Base-by-base conservation (phyloP, 2,113 vertebrate species). In the Nettapus auritus region DNA sequence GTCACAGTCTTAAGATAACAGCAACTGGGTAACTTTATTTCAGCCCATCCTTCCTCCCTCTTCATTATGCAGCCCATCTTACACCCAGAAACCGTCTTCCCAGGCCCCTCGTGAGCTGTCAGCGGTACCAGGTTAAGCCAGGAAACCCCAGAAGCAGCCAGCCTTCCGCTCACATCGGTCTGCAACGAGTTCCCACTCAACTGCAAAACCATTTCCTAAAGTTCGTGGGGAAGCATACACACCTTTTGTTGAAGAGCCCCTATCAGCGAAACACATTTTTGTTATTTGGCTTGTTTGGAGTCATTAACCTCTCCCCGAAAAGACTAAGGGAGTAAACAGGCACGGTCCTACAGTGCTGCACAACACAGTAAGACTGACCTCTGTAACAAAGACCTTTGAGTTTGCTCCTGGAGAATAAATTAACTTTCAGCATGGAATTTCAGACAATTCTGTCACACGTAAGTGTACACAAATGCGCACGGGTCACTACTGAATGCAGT, bases 1-100 rank as follows among this genome's bases (percentile, higher is more conserved):
- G 94, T 92, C 95, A 94, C 74, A 96, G 95, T 96, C 95, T 94
- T 63, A 63, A 94, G 93, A 95, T 94, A 97, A 89, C 77, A 97
- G 93, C 97, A 97, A 86, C 78, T 11, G 25, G 70, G 91, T 74
- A 96, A 92, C 69, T 95, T 89, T 38, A 79, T 90, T 94, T 90
- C 77, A 95, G 78, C 89, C 96, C 82, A 90, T 94, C 71, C 90
- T 94, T 94, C 69, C 66, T 73, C 84, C 78, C 90, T 86, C 86
- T 87, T 75, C 84, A 20, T 21, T 75, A 76, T 64, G 53, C 89
- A 93, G 84, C 62, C 80, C 73, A 42, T 52, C 50, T 38, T 33
- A 36, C 34, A 40, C 77, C 60, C 73, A 62, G 67, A 93, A 90
- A 70, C 14, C 0, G 0, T n/a, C 70, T 78, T 86, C 62, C 60